Base-by-base conservation (phyloP, 2,113 vertebrate species). In the Melospiza georgiana region DNA sequence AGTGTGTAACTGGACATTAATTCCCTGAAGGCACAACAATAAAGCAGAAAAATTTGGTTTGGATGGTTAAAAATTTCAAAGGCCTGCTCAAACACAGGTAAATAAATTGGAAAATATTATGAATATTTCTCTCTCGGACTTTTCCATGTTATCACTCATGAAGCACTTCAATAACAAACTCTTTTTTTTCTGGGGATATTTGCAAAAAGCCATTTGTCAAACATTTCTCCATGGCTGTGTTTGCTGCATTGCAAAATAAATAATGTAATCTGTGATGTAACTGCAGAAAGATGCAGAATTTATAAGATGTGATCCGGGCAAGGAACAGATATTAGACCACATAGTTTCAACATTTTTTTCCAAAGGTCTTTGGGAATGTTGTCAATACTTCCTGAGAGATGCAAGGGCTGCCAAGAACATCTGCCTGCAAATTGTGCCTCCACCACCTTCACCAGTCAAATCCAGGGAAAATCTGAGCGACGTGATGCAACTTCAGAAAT, bases 271-370 rank as follows among this genome's bases (percentile, higher is more conserved):
- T 43, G 77, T 31, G 89, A 77, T 78, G 84, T 74, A 92, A 91
- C 51, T 67, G 82, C 35, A 74, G 94, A 93, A 73, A 95, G 90
- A 93, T 79, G 72, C 75, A 58, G 68, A 84, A 94, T 91, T 69
- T n/a, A 43, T 95, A 44, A 52, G 68, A 74, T 44, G 71, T 27
- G 67, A 80, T 77, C 63, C 1, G 13, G 79, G 87, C 68, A 59
- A 91, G 82, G 68, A 86, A 90, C 63, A 76, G 90, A 65, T 51
- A 95, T 87, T 71, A 76, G 39, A 35, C 27, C 91, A 61, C 72
- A 80, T 79, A 16, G 30, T 65, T 86, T 19, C 12, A 21, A 12
- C 52, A 80, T 96, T 91, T 91, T 78, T 93, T 84, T 57, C 58
- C 81, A 51, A 22, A 75, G 57, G 24, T 28, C 77, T 89, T 94